Evolutionary conservation across 2,113 vertebrate species (phyloP).

Genomic region (Thryonomys swinderianus): DNA sequence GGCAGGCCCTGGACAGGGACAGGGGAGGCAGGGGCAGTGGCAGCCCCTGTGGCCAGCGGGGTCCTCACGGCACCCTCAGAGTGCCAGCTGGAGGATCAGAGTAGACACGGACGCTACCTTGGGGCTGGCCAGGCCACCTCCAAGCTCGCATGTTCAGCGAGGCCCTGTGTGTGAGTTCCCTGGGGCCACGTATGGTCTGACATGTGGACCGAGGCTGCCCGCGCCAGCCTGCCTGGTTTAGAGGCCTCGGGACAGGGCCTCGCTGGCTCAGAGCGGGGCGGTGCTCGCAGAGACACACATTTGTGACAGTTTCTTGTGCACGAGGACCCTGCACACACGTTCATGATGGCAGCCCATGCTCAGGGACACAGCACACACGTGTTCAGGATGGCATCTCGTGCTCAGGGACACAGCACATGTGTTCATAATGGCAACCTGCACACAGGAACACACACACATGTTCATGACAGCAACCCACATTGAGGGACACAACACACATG

Average conservation of each 20-base stretch:
- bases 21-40: background rate
- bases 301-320: too few species aligned
- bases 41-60: background rate
- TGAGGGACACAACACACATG: background rate
- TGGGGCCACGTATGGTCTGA: background rate
- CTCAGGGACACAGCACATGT: too few species aligned
- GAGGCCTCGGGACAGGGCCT: background rate
- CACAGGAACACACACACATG: too few species aligned
- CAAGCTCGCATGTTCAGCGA: accelerated
- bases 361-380: background rate
- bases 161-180: background rate
- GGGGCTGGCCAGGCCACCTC: background rate
- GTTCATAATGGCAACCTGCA: too few species aligned
- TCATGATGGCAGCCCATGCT: too few species aligned
- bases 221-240: background rate
- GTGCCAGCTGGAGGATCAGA: background rate
- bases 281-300: background rate
- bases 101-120: background rate
- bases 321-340: too few species aligned
- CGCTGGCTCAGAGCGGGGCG: background rate
- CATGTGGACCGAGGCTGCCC: background rate
- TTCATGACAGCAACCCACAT: too few species aligned
- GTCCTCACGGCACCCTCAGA: background rate
- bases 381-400: accelerated
- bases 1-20: background rate